phyloP scores from a whole-genome alignment of 2,888 invertebrate genomes.

The Pemphredon lugubris region DNA sequence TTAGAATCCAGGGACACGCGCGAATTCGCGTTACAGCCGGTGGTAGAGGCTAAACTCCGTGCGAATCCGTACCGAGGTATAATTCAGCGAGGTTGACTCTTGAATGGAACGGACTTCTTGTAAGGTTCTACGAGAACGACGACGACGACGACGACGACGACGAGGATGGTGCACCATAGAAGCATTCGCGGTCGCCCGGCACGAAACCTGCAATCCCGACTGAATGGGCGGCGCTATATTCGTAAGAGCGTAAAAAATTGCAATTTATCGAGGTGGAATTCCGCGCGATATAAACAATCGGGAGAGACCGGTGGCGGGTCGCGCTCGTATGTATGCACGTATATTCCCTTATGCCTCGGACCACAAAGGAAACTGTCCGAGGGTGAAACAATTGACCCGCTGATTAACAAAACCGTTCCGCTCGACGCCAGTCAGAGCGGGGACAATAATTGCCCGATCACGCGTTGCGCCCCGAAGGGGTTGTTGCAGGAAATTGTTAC shows the following conservation, averaged over 20 bases:
- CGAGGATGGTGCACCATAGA: constrained; percentile 7
- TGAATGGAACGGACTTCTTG: constrained; percentile 68
- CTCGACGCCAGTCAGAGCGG: neutral
- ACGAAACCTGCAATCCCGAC: constrained; percentile 50
- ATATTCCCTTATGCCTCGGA: too few relatives aligned
- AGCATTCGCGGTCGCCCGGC: constrained; percentile 31
- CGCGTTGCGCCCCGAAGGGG: constrained; percentile 22
- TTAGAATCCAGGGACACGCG: constrained; percentile 36
- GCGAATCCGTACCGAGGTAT: constrained; percentile 65
- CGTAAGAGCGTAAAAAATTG: constrained; percentile 66
- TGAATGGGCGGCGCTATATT: constrained; percentile 73
- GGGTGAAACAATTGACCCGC: constrained; percentile 57
- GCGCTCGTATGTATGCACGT: constrained; percentile 8
- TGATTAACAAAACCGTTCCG: constrained; percentile 53
- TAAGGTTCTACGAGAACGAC: constrained; percentile 52
- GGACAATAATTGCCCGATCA: constrained; percentile 57
- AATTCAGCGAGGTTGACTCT: constrained; percentile 71
- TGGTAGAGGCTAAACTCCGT: constrained; percentile 32
- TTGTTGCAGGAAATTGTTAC: constrained; percentile 55
- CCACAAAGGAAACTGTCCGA: constrained; percentile 7
- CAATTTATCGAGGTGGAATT: constrained; percentile 70
- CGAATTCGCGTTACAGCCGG: constrained; percentile 46
- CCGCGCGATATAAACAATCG: constrained; percentile 67
- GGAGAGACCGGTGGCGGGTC: too few relatives aligned
- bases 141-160: constrained; percentile 22